Evolutionary conservation across 2,797 vertebrate species (phyloP).

Genomic region (Trematomus bernacchii): DNA sequence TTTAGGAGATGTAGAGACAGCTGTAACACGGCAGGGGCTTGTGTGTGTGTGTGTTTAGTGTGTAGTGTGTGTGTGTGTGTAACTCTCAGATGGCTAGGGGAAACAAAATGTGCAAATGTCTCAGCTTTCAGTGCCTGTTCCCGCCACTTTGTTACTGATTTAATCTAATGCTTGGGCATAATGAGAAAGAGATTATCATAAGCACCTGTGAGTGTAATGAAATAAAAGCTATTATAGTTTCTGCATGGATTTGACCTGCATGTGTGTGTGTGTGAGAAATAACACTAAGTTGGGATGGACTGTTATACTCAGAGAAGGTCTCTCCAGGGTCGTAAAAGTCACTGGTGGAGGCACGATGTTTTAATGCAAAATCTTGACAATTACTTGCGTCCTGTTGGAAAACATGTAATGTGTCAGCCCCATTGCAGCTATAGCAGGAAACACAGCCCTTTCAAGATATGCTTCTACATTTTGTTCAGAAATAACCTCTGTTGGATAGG

Average conservation of each 20-base stretch:
- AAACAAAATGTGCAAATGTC: slow-evolving; percentile 37
- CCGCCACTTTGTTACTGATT: slow-evolving; percentile 18
- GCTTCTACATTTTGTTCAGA: slow-evolving; percentile 39
- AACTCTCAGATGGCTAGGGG: slow-evolving; percentile 1
- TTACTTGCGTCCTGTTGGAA: background rate
- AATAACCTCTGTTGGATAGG: slow-evolving; percentile 48
- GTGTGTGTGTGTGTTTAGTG: background rate
- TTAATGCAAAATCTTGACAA: background rate
- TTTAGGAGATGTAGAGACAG: slow-evolving; percentile 52
- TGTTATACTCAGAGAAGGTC: background rate
- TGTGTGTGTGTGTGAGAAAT: background rate
- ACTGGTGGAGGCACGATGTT: no score
- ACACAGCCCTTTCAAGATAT: slow-evolving; percentile 25
- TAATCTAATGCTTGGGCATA: slow-evolving; percentile 3
- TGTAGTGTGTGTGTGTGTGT: background rate
- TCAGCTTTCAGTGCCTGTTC: slow-evolving; percentile 34
- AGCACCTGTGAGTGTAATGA: slow-evolving; percentile 8
- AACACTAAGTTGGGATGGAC: background rate
- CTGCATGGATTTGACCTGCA: background rate
- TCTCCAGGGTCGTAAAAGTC: background rate
- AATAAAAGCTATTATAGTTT: background rate
- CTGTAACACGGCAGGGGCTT: slow-evolving; percentile 53
- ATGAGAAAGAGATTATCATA: slow-evolving; percentile 3
- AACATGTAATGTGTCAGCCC: slow-evolving; percentile 17
- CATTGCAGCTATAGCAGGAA: slow-evolving; percentile 12